Evolutionary conservation across 2,888 invertebrate species (phyloP).

Genomic region (Ctenicera cuprea): DNA sequence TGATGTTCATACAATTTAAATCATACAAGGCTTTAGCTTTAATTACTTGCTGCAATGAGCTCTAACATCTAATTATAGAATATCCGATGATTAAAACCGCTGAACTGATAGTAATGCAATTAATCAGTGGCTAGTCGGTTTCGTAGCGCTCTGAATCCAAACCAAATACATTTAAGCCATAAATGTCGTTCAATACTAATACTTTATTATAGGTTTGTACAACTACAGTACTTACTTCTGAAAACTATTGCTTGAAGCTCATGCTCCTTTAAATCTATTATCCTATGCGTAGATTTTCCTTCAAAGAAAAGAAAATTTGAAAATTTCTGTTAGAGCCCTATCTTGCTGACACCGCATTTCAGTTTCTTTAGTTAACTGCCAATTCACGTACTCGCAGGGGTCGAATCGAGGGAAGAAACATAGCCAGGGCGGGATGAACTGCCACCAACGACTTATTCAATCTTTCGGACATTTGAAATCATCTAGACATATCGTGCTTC

Average conservation of each 20-base stretch:
- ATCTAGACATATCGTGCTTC: constrained; percentile 11
- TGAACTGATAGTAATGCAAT: constrained; percentile 50
- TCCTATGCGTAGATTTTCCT: background rate
- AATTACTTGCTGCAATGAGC: constrained; percentile 24
- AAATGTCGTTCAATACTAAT: constrained; percentile 3
- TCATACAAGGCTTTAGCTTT: constrained; percentile 2
- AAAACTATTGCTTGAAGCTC: background rate
- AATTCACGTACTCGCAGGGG: constrained; percentile 25
- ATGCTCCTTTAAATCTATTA: background rate
- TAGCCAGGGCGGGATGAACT: constrained; percentile 33
- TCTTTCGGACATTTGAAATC: constrained; percentile 26
- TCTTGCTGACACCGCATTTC: constrained; percentile 7
- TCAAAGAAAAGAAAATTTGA: background rate
- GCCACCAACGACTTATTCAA: constrained; percentile 31
- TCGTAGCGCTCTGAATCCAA: constrained; percentile 13
- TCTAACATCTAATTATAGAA: constrained; percentile 47
- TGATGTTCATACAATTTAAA: background rate
- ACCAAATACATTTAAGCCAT: constrained; percentile 35
- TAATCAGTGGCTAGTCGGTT: constrained; percentile 43
- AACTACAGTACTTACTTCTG: background rate
- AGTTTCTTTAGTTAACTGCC: constrained; percentile 25
- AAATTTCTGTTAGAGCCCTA: constrained; percentile 7
- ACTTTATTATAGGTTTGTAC: background rate
- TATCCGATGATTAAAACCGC: constrained; percentile 53
- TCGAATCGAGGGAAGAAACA: constrained; percentile 27